Evolutionary conservation across 2,888 invertebrate genomes (phyloP), one percentile per base, ranked within the genome.

Genomic region (Eudemis profundana): DNA sequence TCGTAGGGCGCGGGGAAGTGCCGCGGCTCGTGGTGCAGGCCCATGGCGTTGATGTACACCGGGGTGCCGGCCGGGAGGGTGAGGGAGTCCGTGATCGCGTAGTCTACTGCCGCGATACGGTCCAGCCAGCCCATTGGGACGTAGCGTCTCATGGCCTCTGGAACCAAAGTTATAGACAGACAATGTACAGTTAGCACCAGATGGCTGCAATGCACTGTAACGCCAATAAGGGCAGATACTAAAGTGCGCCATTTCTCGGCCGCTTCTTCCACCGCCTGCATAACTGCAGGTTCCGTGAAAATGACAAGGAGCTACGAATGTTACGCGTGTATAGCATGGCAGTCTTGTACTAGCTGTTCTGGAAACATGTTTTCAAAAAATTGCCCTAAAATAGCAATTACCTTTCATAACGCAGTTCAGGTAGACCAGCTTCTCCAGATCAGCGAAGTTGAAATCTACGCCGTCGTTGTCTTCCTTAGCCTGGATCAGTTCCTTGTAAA

Each of bases 91-190:
- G 82, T 77, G 0, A 87, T 65, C 12, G 69, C 50, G 61, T 85
- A 87, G 21, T 82, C 78, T 0, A 63, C 62, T 0, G 62, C 27
- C 0, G 83, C 71, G 0, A 83, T 0, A 4, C 86, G 78, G 47
- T 85, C 84, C 14, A 85, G 12, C 83, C 83, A 86, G 2, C 81
- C 82, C 83, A 87, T 83, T 0, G 80, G 66, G 0, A 82, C 75
- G 47, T 81, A 83, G 38, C 79, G 83, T n/a, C 88, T 73, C 4
- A 69, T 50, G 0, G 70, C 50, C 68, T 87, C 87, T 88, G 75
- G 12, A 69, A n/a, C n/a, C n/a, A n/a, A n/a, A n/a, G n/a, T 5
- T 1, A n/a, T n/a, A n/a, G n/a, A n/a, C n/a, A n/a, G n/a, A 10
- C 12, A 17, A 36, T 51, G 5, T 15, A 12, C 7, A n/a, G 1